Base-by-base conservation (phyloP, 2,888 invertebrate species). In the Pseudococcus jackbeardsleyi region DNA sequence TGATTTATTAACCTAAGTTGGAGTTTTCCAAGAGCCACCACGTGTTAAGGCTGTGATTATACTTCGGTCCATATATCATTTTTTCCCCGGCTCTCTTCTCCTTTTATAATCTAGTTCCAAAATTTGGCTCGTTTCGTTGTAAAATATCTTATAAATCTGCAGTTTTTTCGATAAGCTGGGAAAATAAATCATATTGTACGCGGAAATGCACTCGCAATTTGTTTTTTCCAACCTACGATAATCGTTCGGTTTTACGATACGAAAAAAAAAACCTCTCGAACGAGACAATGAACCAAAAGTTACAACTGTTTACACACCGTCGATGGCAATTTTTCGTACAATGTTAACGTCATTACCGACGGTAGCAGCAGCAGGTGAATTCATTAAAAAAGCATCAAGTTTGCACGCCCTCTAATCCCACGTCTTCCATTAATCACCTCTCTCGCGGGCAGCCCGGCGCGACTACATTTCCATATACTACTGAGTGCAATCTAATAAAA, bases 31-130 rank as follows among this genome's bases (percentile, higher is more conserved):
- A 82, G 9, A 82, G 17, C 19, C 79, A 82, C 46, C 79, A 82
- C 79, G 79, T 82, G 79, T 82, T 72, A 72, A 33, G 33, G 72
- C 15, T 19, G 79, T 82, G 79, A 82, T 82, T 82, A 50, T 50
- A 82, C 79, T 46, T 82, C n/a, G 19, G 46, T 82, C 39, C 19
- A 82, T 46, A 82, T 82, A 33, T 82, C 79, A 82, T 42, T 82
- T 72, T 33, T 72, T 33, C 72, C n/a, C 39, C 17, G 3, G 19
- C 12, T 5, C 19, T 46, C 46, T 82, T 4, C n/a, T 19, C 19
- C 33, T 4, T 33, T 46, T 17, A 82, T 82, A 82, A 82, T 82
- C 46, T 46, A 82, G 79, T 82, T 82, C 33, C 79, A 9, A 82
- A 64, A 82, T 82, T 82, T 82, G 46, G 79, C 79, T 82, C 79